Conservation (phyloP, 2,113 vertebrate species). For the Sphyrna mokarran region DNA sequence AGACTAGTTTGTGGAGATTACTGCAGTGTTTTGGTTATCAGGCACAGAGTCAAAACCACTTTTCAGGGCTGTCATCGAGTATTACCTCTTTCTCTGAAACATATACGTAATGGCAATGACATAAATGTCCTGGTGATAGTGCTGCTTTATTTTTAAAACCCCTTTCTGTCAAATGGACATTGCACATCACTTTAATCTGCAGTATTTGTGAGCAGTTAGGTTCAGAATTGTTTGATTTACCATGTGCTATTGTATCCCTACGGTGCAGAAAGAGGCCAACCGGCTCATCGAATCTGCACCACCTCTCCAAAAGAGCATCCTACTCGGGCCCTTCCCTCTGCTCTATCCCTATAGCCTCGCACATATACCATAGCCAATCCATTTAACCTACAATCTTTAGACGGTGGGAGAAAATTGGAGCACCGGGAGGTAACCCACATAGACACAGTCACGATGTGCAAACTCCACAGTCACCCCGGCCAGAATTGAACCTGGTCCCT, state of each 20-base stretch:
- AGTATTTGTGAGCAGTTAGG: neutral
- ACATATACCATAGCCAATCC: no score
- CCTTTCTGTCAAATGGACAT: neutral
- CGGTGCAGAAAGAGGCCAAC: no score
- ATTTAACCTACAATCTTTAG: no score
- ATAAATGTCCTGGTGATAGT: neutral
- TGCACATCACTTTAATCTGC: neutral
- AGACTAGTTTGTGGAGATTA: neutral
- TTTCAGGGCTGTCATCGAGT: neutral
- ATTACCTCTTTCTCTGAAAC: neutral
- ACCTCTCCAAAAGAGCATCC: no score
- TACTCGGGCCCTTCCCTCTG: no score
- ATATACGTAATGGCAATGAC: neutral
- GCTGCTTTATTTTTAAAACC: neutral
- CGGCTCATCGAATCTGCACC: no score
- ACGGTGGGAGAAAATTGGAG: no score
- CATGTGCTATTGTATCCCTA: neutral
- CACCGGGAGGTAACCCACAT: no score
- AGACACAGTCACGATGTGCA: no score
- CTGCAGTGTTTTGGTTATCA: neutral
- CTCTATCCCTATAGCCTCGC: no score
- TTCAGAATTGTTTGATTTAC: neutral
- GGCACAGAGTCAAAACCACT: neutral
- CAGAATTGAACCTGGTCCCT: no score
- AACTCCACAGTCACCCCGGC: no score